Base-by-base conservation (phyloP, 2,797 vertebrate species). In the Micrastur ruficollis region DNA sequence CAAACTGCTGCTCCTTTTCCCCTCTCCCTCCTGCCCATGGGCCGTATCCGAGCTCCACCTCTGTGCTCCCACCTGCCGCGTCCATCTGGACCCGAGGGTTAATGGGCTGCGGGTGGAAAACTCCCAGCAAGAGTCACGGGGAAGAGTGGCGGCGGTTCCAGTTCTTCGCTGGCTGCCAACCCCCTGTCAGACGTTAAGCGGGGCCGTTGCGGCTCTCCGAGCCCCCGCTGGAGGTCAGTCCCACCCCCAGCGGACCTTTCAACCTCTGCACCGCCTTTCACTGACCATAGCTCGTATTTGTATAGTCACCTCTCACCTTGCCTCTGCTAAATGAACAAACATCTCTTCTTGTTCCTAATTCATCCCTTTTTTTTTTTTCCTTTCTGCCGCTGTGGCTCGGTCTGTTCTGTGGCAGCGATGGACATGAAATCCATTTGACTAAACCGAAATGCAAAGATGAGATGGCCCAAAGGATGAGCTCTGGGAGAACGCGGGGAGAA, bases 61-160 rank as follows among this genome's bases (percentile, higher is more conserved):
- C 73, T 44, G 80, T 4, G 23, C 18, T 59, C 46, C 62, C 4
- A 0, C 12, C 8, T 11, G 32, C 46, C 19, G 0, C 3, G 8
- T 38, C 38, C 65, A 8, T 25, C 52, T 21, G 47, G 26, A 26
- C 36, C 63, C 38, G 31, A 42, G 26, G 12, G 52, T 52, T 50
- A 8, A 32, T 1, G 15, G 47, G 52, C 63, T 29, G 26, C 1
- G 25, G 56, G 29, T 66, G 67, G 23, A 62, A 80, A 62, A 34
- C 38, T 6, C 63, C 38, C 36, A 8, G 31, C 14, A 18, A 14
- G 40, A 34, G 25, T 17, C 36, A 7, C 8, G 4, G 38, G 5
- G 10, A 6, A 10, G 4, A 31, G 14, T 1, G 9, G 55, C 16
- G 62, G 62, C 58, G 2, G 32, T 53, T 63, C 34, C 8, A 7